Evolutionary conservation across 2,797 vertebrate species (phyloP), one percentile per base, ranked within the genome.

Genomic region (Anomalospiza imberbis): DNA sequence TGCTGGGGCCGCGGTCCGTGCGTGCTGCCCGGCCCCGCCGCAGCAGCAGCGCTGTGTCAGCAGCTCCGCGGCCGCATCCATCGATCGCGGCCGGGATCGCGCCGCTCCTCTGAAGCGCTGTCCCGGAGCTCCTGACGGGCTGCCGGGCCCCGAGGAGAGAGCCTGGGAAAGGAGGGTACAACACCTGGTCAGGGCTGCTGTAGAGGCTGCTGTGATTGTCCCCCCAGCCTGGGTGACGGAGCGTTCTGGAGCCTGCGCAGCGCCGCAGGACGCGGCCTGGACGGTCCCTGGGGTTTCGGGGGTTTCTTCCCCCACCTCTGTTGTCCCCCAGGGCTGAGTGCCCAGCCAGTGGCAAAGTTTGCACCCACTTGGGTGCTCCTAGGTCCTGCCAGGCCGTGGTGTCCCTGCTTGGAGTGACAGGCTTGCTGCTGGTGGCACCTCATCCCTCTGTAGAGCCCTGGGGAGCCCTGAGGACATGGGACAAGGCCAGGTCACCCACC

Each of bases 261-360:
- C 34, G 1, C 67, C 1, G 0, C 26, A 34, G 87, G 75, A 45
- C 4, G 0, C n/a, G 31, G 81, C 75, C 81, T 10, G 58, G 25
- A 7, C 0, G 0, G 12, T 25, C 62, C 62, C 29, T 0, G 63
- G 74, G 78, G 1, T 2, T 21, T 24, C 0, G 2, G 44, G 1
- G 6, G 9, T 0, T 45, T 47, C 55, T 74, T 47, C 57, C 32
- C 29, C 36, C 20, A 3, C 5, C 31, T 45, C 65, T 25, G 17
- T 5, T 29, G 60, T 38, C 19, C 25, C 9, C 31, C 2, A 1
- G 65, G 17, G 54, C 58, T 31, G 53, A 48, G 6, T 25, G 40
- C 63, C 48, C 1, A 0, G n/a, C 15, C 31, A 12, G 1, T 2
- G 68, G n/a, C 34, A 51, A 55, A 24, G 29, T 29, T 34, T 18